Conservation (phyloP, 2,113 vertebrate species). For the Laterallus jamaicensis region DNA sequence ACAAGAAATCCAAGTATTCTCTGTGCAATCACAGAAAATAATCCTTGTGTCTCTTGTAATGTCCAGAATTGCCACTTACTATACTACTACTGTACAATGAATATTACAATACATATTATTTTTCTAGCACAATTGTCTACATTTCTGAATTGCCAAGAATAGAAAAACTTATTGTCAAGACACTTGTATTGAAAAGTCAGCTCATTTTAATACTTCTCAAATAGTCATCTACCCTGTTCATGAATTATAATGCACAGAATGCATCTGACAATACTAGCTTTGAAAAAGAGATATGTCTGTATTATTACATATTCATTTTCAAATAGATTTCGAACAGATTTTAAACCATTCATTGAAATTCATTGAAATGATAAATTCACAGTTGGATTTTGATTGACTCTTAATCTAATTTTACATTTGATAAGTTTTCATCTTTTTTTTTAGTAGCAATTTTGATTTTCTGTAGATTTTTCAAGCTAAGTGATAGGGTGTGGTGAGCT, state of each 20-base stretch:
- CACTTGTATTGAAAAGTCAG: constrained; percentile 88
- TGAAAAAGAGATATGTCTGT: constrained; percentile 83
- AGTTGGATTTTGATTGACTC: constrained; percentile 83
- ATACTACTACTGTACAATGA: constrained; percentile 83
- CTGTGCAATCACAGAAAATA: constrained; percentile 90
- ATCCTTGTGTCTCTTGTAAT: constrained; percentile 88
- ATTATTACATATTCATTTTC: constrained; percentile 86
- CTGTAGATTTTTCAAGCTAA: constrained; percentile 58
- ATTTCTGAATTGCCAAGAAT: constrained; percentile 83
- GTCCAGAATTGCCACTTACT: constrained; percentile 87
- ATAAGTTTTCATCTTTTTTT: constrained; percentile 72
- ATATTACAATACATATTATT: constrained; percentile 88
- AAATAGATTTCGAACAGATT: constrained; percentile 87
- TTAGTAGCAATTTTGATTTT: constrained; percentile 66
- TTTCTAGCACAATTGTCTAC: constrained; percentile 84
- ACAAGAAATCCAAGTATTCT: constrained; percentile 89
- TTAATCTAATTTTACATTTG: constrained; percentile 86
- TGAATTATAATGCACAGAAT: constrained; percentile 89
- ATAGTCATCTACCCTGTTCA: constrained; percentile 85
- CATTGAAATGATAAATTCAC: constrained; percentile 84
- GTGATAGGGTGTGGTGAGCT: constrained; percentile 36
- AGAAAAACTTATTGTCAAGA: constrained; percentile 86
- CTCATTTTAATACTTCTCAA: constrained; percentile 91
- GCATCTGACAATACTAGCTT: constrained; percentile 81
- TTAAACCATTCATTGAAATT: constrained; percentile 86